Evolutionary conservation across 1,140 invertebrate genomes (phyloP), one percentile per base, ranked within the genome.

Genomic region (Cyphomyrmex costatus): DNA sequence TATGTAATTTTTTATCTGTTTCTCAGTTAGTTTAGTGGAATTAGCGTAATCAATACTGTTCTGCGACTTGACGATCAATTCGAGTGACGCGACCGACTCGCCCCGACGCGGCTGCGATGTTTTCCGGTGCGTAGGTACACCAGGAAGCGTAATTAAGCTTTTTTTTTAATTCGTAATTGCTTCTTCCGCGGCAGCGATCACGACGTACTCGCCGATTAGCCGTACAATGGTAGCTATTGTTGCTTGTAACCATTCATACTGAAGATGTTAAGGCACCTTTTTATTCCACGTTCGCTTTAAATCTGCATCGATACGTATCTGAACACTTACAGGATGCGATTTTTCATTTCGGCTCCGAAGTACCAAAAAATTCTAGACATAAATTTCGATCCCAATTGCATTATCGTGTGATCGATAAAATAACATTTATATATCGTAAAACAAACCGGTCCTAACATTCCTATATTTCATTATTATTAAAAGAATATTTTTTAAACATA

Each of bases 101-200:
- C 42, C 27, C 24, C 7, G 30, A 30, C 46, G 36, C 56, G 71
- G 49, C 53, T 30, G 36, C 66, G 19, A 73, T 21, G n/a, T 83
- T 33, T 83, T 83, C 79, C 68, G 79, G 79, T 83, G 27, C 79
- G 79, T 74, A 83, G 63, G 70, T 79, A 79, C 51, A 90, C 49
- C 61, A 84, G 89, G 89, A 90, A 90, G 73, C 86, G 88, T 90
- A 90, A 90, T 90, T 90, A 85, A 85, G 70, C 49, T 76, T 89
- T 83, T 87, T 80, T 88, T 87, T 78, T 70, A 78, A 90, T 79
- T 56, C 53, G 46, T 78, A 90, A 90, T 90, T 90, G 89, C 89
- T 90, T 53, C 83, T 90, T 90, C 86, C 89, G 89, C 61, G 71
- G 30, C 46, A 70, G 56, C 71, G 85, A 90, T 85, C 78, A 65